These are phyloP conservation scores for Zoanthus solanderi DNA, from an alignment of 92 coral and sea anemone species.

Conservation along the genomic window DNA sequence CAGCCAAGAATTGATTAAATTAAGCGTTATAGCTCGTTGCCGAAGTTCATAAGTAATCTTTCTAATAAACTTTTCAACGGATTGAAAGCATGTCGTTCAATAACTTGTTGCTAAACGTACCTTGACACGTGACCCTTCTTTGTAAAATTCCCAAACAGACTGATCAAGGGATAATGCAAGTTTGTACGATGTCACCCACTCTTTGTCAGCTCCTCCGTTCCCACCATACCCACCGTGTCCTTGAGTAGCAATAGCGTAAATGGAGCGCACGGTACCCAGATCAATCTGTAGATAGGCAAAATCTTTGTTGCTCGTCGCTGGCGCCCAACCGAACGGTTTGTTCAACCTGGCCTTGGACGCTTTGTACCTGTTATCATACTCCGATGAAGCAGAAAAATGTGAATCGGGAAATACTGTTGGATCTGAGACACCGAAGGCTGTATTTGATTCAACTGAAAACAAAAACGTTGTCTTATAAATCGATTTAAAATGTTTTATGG, in stretches of 20 bases:
- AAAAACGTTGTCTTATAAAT: neutral
- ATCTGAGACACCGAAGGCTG: conserved; percentile 7
- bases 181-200: neutral
- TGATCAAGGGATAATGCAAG: neutral
- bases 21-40: too few relatives aligned
- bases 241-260: conserved; percentile 41
- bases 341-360: conserved; percentile 18
- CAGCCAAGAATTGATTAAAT: too few relatives aligned
- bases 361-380: too few relatives aligned
- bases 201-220: neutral
- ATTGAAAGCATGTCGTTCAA: neutral
- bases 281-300: neutral
- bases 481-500: too few relatives aligned
- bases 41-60: too few relatives aligned
- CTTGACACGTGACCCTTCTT: neutral
- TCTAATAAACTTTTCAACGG: neutral
- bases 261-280: neutral
- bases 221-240: neutral
- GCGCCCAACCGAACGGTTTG: conserved; percentile 16
- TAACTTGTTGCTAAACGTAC: neutral
- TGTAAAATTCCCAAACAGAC: neutral
- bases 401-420: neutral
- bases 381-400: neutral
- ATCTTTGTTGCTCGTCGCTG: neutral
- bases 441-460: neutral